Evolutionary conservation across 2,797 vertebrate genomes (phyloP).

Genomic region (Betta splendens): DNA sequence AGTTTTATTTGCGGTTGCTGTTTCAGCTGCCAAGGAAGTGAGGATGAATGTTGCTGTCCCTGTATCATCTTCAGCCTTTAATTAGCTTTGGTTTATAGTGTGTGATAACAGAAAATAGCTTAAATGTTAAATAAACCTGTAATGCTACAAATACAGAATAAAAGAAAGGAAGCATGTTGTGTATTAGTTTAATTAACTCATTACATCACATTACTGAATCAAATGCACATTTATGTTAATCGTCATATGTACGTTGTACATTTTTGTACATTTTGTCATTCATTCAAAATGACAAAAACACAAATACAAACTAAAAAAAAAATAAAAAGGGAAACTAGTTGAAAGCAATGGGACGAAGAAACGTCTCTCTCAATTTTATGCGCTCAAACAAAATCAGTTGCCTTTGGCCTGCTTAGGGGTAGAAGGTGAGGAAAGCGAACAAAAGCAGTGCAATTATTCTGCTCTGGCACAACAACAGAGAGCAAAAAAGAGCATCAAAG

Average conservation of each 20-base stretch:
- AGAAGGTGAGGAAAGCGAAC: slow-evolving; percentile 82
- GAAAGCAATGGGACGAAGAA: slow-evolving; percentile 73
- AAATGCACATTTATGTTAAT: slow-evolving; percentile 6
- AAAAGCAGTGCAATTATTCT: slow-evolving; percentile 83
- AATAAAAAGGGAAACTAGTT: slow-evolving; percentile 63
- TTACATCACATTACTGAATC: not conserved
- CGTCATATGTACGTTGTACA: slow-evolving; percentile 49
- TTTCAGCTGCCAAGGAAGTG: slow-evolving; percentile 5
- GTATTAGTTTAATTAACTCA: slow-evolving; percentile 7
- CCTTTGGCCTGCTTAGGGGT: slow-evolving; percentile 85
- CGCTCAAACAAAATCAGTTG: slow-evolving; percentile 80
- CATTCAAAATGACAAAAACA: slow-evolving; percentile 59
- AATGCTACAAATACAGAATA: not conserved
- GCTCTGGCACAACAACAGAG: slow-evolving; percentile 85
- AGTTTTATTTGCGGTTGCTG: slow-evolving; percentile 28
- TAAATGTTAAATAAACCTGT: too few species aligned
- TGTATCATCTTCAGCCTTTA: too few species aligned
- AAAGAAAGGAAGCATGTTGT: not conserved
- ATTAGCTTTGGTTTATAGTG: too few species aligned
- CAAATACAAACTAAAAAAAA: slow-evolving; percentile 66
- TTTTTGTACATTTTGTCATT: slow-evolving; percentile 54
- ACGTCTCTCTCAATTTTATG: slow-evolving; percentile 83
- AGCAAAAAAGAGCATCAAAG: slow-evolving; percentile 85
- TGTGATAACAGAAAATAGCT: too few species aligned
- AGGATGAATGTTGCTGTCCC: too few species aligned